Percentiles rank a stretch among this genome's conserved stretches.
Evolutionary conservation across 2,888 invertebrate genomes (phyloP).

Genomic region (Acrobasis suavella): DNA sequence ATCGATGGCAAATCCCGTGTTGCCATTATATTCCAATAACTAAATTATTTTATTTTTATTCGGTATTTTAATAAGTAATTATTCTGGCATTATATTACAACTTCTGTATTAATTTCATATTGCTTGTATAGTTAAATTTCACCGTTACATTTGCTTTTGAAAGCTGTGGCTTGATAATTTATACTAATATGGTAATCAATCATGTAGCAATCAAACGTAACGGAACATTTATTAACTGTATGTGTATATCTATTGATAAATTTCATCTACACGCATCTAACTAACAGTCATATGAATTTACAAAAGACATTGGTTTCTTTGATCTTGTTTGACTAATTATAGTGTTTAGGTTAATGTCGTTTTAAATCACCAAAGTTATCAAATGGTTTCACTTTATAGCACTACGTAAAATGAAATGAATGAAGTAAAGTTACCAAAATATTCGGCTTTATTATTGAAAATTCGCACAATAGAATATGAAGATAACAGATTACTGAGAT

Average conservation of each 20-base stretch:
- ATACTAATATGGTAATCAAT: neutral
- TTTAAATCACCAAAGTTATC: constrained; percentile 66
- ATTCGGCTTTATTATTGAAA: constrained; percentile 50
- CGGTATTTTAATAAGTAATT: constrained; percentile 30
- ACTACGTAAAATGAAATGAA: constrained; percentile 37
- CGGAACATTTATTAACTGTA: neutral
- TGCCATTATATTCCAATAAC: constrained; percentile 55
- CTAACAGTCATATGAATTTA: constrained; percentile 41
- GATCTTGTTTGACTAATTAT: constrained; percentile 70
- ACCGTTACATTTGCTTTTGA: neutral
- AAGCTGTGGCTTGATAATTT: constrained; percentile 11
- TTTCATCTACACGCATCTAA: neutral
- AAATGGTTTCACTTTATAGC: constrained; percentile 27
- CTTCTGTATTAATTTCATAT: constrained; percentile 4
- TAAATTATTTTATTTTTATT: constrained; percentile 44
- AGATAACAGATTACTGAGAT: neutral
- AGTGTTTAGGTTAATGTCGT: constrained; percentile 63
- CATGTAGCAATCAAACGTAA: neutral
- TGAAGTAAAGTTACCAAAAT: constrained; percentile 57
- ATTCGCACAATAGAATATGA: constrained; percentile 49
- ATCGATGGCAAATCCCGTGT: constrained; percentile 25
- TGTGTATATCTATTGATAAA: neutral
- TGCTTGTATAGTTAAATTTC: neutral
- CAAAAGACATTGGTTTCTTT: constrained; percentile 72
- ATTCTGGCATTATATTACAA: constrained; percentile 20